These are phyloP conservation scores for Oryzias woworae DNA, from an alignment of 2,113 vertebrate species.

Conservation along the genomic window DNA sequence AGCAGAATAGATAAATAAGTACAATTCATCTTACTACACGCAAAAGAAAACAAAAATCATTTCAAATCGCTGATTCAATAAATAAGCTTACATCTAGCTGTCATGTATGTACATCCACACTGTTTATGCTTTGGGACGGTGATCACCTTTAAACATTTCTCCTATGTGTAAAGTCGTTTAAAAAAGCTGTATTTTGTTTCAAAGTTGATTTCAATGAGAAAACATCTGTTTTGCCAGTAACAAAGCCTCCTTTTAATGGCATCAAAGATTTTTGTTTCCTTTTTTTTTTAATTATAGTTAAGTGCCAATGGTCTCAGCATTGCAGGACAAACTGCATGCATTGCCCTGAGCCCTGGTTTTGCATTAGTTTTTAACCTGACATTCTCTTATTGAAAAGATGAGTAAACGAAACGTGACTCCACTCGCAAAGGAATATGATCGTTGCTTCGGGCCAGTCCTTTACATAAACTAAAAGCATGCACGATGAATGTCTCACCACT, in stretches of 20 bases:
- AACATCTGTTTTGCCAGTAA: not conserved
- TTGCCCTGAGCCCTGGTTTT: constrained; percentile 56
- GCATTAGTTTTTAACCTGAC: constrained; percentile 43
- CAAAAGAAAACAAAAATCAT: constrained; percentile 60
- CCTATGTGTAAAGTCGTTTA: constrained; percentile 55
- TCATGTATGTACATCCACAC: constrained; percentile 74
- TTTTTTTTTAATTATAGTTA: constrained; percentile 20
- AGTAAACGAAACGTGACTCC: constrained; percentile 32
- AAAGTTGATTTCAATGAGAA: constrained; percentile 47
- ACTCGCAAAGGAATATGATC: constrained; percentile 14
- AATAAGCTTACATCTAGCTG: constrained; percentile 77
- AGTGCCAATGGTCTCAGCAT: constrained; percentile 44
- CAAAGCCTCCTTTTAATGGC: constrained; percentile 45
- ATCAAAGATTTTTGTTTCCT: constrained; percentile 42
- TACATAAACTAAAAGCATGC: constrained; percentile 54
- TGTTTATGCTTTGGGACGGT: constrained; percentile 72
- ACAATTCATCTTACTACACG: constrained; percentile 78
- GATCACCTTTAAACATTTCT: constrained; percentile 70
- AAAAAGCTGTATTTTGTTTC: constrained; percentile 30
- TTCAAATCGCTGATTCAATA: constrained; percentile 74
- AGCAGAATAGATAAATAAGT: constrained; percentile 74
- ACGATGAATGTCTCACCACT: constrained; percentile 39
- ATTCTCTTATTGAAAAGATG: constrained; percentile 50
- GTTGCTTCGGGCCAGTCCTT: constrained; percentile 38
- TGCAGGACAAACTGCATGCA: constrained; percentile 71